phyloP scores from a whole-genome alignment of 2,113 vertebrate genomes.

The Variabilichromis moorii region DNA sequence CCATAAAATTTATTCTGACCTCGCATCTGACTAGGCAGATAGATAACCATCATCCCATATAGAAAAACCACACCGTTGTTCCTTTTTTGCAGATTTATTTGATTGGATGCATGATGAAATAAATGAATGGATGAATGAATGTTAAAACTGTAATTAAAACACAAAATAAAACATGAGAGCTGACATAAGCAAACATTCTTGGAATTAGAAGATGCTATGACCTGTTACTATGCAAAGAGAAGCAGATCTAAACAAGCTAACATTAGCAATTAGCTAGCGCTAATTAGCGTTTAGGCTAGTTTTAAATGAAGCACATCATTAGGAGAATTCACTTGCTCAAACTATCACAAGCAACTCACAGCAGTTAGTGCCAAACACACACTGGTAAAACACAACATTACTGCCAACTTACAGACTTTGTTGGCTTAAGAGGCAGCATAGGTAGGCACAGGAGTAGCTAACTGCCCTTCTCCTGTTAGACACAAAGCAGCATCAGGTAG shows the following conservation, averaged over 20 bases:
- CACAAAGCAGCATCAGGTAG: neutral
- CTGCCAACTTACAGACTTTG: neutral
- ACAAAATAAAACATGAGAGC: neutral
- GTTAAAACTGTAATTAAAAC: neutral
- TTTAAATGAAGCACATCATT: neutral
- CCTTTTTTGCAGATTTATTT: neutral
- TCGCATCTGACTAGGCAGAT: neutral
- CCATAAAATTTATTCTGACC: neutral
- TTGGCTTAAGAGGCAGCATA: neutral
- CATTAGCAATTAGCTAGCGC: neutral
- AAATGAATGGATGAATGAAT: neutral
- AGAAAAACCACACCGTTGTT: neutral
- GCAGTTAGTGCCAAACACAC: neutral
- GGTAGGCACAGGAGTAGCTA: neutral
- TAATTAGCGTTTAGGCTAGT: rapidly evolving
- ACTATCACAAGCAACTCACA: neutral
- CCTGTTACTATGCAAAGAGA: neutral
- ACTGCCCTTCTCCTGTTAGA: neutral
- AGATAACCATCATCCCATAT: neutral
- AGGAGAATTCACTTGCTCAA: neutral
- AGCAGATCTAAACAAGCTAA: neutral
- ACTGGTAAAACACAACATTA: neutral
- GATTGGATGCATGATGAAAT: neutral
- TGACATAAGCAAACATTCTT: neutral
- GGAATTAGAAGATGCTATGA: neutral